These are phyloP conservation scores for Polypterus senegalus DNA, from an alignment of 2,113 vertebrate genomes.

Conservation along the genomic window DNA sequence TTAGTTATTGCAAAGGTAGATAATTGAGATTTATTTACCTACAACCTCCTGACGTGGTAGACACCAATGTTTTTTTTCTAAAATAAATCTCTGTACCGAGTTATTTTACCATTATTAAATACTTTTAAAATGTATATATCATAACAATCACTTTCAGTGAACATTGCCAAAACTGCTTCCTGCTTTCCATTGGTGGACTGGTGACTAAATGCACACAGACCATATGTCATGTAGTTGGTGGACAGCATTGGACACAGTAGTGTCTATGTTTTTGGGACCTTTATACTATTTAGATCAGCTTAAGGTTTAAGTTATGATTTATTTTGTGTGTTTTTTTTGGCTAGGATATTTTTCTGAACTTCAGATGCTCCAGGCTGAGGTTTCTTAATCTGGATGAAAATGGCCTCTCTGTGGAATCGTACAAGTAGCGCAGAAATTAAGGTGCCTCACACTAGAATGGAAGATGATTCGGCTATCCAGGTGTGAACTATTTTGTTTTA, in stretches of 20 bases:
- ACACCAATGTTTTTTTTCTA: constrained; percentile 12
- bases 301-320: too few species aligned
- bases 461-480: constrained; percentile 54
- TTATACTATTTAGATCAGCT: too few species aligned
- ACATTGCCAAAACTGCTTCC: too few species aligned
- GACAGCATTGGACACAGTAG: neutral
- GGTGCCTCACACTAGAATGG: constrained; percentile 57
- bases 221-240: too few species aligned
- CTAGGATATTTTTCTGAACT: constrained; percentile 10
- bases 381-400: constrained; percentile 34
- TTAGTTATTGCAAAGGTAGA: too few species aligned
- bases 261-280: too few species aligned
- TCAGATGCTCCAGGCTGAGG: constrained; percentile 40
- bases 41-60: constrained; percentile 15
- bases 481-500: constrained; percentile 30
- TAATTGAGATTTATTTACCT: too few species aligned
- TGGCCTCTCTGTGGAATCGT: constrained; percentile 33
- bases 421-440: constrained; percentile 41
- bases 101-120: neutral
- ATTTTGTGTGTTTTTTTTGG: too few species aligned
- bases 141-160: too few species aligned
- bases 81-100: neutral
- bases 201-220: too few species aligned
- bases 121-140: neutral
- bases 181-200: too few species aligned